phyloP scores from a whole-genome alignment of 35 echinoderm and acorn worm genomes.

The Heliocidaris tuberculata region DNA sequence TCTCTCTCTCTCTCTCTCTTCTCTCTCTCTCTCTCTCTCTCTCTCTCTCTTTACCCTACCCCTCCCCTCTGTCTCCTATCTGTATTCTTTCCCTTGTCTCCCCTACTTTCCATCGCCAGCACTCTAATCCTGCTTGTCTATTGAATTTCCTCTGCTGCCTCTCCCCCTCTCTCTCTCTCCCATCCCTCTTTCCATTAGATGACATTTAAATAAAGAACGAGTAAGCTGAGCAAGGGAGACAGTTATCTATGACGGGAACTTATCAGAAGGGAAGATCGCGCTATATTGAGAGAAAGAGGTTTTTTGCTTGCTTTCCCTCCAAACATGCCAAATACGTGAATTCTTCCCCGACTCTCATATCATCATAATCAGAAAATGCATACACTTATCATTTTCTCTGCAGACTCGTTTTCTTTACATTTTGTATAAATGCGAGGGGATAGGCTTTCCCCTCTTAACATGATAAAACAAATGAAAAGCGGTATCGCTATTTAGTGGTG shows the following conservation, averaged over 20 bases:
- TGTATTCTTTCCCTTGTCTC: not conserved
- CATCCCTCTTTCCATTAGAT: conserved; percentile 32
- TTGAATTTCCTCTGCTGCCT: not conserved
- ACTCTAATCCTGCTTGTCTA: conserved; percentile 16
- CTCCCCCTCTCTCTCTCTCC: not conserved
- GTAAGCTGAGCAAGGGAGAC: not conserved
- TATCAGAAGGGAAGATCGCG: not conserved
- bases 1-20: not conserved
- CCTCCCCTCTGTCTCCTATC: not conserved
- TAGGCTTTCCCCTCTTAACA: not conserved
- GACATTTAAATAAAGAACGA: conserved; percentile 33
- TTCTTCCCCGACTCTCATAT: not conserved
- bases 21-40: not conserved
- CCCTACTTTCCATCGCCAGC: not conserved
- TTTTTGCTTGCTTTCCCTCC: not conserved
- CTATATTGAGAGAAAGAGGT: not conserved
- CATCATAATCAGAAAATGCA: not conserved
- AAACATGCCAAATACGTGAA: not conserved
- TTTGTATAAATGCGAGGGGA: not conserved
- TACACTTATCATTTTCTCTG: not conserved
- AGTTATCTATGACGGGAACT: conserved; percentile 12
- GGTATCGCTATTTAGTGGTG: no score
- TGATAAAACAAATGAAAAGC: not conserved
- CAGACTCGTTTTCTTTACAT: not conserved
- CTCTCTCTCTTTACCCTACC: not conserved